Evolutionary conservation across 2,113 vertebrate species (phyloP).

Genomic region (Okapia johnstoni): DNA sequence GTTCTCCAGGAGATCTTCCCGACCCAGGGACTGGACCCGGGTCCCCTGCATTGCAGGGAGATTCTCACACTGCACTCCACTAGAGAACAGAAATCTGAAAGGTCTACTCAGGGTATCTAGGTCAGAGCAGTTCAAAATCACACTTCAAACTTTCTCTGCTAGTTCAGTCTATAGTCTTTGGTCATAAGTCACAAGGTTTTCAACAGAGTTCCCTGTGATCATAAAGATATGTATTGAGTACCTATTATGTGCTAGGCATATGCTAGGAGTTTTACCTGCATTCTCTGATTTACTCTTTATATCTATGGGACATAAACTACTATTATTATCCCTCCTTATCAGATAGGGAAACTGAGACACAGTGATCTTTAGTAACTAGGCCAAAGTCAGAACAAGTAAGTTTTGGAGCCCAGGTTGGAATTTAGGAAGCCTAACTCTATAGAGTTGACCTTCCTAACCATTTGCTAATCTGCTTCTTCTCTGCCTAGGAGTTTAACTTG

Average conservation of each 20-base stretch:
- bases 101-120: not conserved
- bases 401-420: not conserved
- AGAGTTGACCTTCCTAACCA: not conserved
- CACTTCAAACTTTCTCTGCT: not conserved
- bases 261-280: not conserved
- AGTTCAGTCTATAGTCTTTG: not conserved
- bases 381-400: not conserved
- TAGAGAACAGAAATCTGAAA: not conserved
- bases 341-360: not conserved
- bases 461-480: not conserved
- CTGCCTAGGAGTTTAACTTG: not conserved
- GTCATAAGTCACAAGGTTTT: not conserved
- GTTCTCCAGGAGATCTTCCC: not conserved
- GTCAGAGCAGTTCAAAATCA: not conserved
- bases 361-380: not conserved
- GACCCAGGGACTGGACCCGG: fast-evolving
- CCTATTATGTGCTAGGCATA: constrained; percentile 67
- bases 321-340: not conserved
- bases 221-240: constrained; percentile 67
- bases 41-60: not conserved
- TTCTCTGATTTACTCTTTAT: not conserved
- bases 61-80: not conserved
- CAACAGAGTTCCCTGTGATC: not conserved
- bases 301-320: not conserved
- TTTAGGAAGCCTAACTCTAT: not conserved